Base-by-base conservation (phyloP, 2,113 vertebrate genomes). In the Chaenogobius annularis region DNA sequence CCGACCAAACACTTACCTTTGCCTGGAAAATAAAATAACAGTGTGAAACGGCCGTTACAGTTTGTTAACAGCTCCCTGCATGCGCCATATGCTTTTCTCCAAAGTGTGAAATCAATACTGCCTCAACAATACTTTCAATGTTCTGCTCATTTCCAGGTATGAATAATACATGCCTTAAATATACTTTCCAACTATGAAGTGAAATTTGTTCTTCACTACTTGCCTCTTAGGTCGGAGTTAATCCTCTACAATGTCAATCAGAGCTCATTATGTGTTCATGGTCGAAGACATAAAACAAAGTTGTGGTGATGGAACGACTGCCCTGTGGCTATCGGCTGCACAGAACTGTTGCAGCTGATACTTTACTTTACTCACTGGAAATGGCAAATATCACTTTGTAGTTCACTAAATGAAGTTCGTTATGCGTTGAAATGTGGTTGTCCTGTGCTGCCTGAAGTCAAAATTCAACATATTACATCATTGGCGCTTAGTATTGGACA, bases 191-290 rank as follows among this genome's bases (percentile, higher is more conserved):
- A 50, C 17, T 15, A 50, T 50, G 5, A 48, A 50, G 47, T 22
- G 64, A 2, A 7, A 46, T 47, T 47, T 47, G 40, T 11, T 44
- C 14, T 66, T 23, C 40, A 46, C 7, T 17, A 12, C 31, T 43
- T 40, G 35, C 3, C 37, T 40, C 40, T 63, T 43, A 31, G 26
- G 4, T 43, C 8, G 3, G 7, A 11, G 37, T 3, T 43, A 11
- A 63, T 40, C 19, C 35, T 9, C 35, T 14, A 1, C 31, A 63
- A 11, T 63, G 61, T 63, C 61, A 63, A 40, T 63, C 61, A 43
- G 61, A 66, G 23, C 43, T 46, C n/a, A 66, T 22, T 44, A 66
- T 12, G 11, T 66, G 47, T 66, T 23, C 43, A 66, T 66, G 64
- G 64, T 66, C 44, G 47, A 47, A 47, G 40, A 14, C 37, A 47